Evolutionary conservation across 2,888 invertebrate species (phyloP).

Genomic region (Altica lythri): DNA sequence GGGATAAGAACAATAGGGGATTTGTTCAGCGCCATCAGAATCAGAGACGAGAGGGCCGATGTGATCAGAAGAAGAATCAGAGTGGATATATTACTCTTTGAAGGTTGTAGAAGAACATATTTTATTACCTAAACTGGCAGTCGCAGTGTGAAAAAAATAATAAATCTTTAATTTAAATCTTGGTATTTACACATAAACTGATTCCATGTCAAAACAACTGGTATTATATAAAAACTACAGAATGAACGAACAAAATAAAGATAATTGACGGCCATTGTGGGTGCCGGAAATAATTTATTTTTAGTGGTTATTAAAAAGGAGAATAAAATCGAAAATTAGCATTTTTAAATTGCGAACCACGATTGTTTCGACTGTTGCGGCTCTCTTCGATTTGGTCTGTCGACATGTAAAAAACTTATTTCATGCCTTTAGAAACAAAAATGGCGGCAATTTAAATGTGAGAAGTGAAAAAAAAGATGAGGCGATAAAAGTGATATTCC

Average conservation of each 20-base stretch:
- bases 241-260: conserved; percentile 10
- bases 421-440: conserved; percentile 20
- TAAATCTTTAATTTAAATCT: too few relatives aligned
- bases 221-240: not conserved
- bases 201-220: conserved; percentile 20
- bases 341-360: conserved; percentile 33
- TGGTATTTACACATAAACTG: too few relatives aligned
- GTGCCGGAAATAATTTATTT: conserved; percentile 31
- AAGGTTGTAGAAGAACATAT: too few relatives aligned
- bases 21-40: too few relatives aligned
- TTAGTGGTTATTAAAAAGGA: conserved; percentile 27
- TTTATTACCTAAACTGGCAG: too few relatives aligned
- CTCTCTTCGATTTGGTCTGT: not conserved
- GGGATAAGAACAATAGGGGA: too few relatives aligned
- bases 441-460: conserved; percentile 15
- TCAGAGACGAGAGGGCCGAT: too few relatives aligned
- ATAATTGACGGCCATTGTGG: conserved; percentile 25
- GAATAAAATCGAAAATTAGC: conserved; percentile 37
- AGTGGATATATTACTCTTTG: too few relatives aligned
- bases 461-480: conserved; percentile 14
- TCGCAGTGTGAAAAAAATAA: too few relatives aligned
- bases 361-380: conserved; percentile 15
- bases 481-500: not conserved
- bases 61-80: too few relatives aligned
- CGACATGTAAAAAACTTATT: conserved; percentile 24